Evolutionary conservation across 2,888 invertebrate genomes (phyloP), one percentile per base, ranked within the genome.

Genomic region (Aspidapion aeneum): DNA sequence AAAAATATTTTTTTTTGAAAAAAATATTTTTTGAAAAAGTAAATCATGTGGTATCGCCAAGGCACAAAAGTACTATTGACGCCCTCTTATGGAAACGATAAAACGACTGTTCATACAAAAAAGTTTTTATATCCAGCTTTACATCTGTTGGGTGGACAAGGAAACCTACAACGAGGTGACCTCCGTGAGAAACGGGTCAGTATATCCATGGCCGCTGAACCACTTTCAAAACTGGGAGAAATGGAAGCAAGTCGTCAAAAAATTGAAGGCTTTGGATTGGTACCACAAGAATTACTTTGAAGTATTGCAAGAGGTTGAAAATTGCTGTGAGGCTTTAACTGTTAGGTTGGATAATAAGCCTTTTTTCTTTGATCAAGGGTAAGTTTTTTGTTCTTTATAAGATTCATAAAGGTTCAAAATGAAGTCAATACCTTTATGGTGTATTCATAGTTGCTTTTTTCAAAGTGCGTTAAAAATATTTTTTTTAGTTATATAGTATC

Each of bases 151-250:
- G 92, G 82, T 90, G 62, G 91, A 96, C 76, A 84, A 87, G 57
- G 85, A 87, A 57, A 94, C 94, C 0, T 90, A 90, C 70, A 86
- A 88, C 63, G 86, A 89, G 65, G 90, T 96, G 1, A 98, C 98
- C 0, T 89, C 88, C 65, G 86, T 87, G 0, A 85, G 98, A 3
- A 92, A 94, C 79, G 93, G 96, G 0, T 91, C 91, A 0, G 93
- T 94, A 1, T 95, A 94, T 81, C 94, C 96, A 0, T 98, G 96
- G 92, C 98, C 98, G 0, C 80, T 98, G 2, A 93, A 91, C 75
- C 83, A 87, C 74, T 80, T 95, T 48, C 86, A 96, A 74, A 94
- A 93, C 1, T 87, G 90, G 79, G 83, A 86, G 50, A 96, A 95
- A 75, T 83, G 90, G 54, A 82, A 84, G 70, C 82, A 87, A 67